Base-by-base conservation (phyloP, 1,140 invertebrate species). In the Dysdera silvatica region DNA sequence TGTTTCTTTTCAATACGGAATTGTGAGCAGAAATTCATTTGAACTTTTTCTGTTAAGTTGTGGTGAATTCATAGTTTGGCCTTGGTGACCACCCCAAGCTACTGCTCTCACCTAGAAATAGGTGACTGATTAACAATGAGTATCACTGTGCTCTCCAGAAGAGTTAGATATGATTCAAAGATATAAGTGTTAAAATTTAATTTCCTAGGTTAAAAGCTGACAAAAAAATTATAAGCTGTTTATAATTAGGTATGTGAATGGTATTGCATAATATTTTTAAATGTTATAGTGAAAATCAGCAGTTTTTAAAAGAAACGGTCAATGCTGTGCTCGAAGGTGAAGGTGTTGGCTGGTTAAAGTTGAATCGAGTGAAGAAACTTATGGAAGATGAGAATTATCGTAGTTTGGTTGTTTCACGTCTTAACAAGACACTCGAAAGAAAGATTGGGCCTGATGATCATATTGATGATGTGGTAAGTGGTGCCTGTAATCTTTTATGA, bases 341-440 rank as follows among this genome's bases (percentile, higher is more conserved):
- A 79, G 95, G 96, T 3, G 87, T 99, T 16, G 92, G 95, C 33
- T 98, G 95, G 91, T 79, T 99, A 20, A 96, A 98, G 76, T 76
- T 95, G 6, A 95, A 90, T 72, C 83, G 95, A 33, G 79, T 99
- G 20, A 94, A 92, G 72, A 95, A 96, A 74, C 77, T 99, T 5
- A 95, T 99, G 91, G 96, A 99, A 77, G 95, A 99, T 77, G 97
- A 99, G 79, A 97, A 89, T 56, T 96, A 98, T 79, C 81, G 97
- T 31, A 96, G 95, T 74, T 87, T 99, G 75, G 88, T 98, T 10
- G 84, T 98, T 2, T 91, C 88, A 51, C 93, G 96, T 73, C 79
- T 99, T 8, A 99, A 99, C 75, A 87, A 88, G 68, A 94, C 92
- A 61, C 81, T 98, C 20, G 93, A 95, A 70, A 85, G 85, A 67